Conservation (phyloP, 2,113 vertebrate species). For the Willisornis vidua region DNA sequence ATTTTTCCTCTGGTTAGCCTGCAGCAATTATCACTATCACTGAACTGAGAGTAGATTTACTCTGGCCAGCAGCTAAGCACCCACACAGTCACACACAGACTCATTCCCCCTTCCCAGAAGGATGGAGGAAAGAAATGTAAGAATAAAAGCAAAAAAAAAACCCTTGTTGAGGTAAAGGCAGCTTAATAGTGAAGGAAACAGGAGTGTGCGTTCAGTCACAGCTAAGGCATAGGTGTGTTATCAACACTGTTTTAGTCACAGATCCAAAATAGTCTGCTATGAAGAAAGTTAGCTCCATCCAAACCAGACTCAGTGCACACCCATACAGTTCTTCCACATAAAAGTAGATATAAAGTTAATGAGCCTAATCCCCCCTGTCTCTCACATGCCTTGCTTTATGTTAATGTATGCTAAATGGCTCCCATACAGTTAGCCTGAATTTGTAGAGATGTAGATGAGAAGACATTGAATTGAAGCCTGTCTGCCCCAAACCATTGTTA, state of each 20-base stretch:
- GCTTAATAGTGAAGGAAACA: not conserved
- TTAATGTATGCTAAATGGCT: not conserved
- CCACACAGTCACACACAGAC: not conserved
- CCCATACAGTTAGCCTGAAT: not conserved
- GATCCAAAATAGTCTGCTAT: not conserved
- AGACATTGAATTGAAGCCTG: not conserved
- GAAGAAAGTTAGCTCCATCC: not conserved
- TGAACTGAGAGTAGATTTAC: not conserved
- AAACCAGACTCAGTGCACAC: not conserved
- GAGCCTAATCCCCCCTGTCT: not conserved
- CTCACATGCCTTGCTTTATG: not conserved
- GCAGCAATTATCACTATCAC: not conserved
- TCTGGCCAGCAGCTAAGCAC: not conserved
- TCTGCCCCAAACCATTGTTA: not conserved
- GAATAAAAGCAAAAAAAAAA: not conserved
- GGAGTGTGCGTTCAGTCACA: not conserved
- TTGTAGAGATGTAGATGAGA: not conserved
- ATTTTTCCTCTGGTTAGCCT: not conserved
- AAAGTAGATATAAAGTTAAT: conserved; percentile 7
- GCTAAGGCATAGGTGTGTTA: not conserved
- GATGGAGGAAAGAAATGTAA: not conserved
- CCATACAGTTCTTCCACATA: not conserved
- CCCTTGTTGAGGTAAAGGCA: not conserved
- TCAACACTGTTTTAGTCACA: not conserved
- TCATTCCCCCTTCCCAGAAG: not conserved